These are phyloP conservation scores for Sitodiplosis mosellana DNA, from an alignment of 1,140 invertebrate species.

Conservation along the genomic window DNA sequence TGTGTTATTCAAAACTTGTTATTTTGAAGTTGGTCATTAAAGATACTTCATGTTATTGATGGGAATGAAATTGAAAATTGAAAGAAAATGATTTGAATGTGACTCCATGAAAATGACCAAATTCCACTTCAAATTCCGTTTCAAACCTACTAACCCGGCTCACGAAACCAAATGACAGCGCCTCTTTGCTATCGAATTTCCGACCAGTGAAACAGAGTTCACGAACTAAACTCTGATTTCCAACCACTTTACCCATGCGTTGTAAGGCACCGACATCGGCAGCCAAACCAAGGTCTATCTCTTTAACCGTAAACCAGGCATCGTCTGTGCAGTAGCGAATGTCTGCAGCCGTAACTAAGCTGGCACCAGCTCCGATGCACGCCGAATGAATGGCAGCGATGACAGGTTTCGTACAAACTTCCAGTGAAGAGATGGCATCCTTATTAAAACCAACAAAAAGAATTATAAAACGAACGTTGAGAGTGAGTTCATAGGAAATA, in stretches of 20 bases:
- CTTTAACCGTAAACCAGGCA: slow-evolving; percentile 85
- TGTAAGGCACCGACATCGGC: slow-evolving; percentile 91
- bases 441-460: slow-evolving; percentile 3
- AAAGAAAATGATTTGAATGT: no score
- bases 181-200: slow-evolving; percentile 66
- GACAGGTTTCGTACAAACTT: slow-evolving; percentile 71
- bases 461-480: background rate
- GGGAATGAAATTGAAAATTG: no score
- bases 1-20: no score
- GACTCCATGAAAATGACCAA: no score
- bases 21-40: no score
- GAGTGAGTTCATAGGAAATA: background rate
- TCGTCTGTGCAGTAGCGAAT: slow-evolving; percentile 82
- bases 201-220: slow-evolving; percentile 78
- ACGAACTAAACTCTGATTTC: slow-evolving; percentile 66
- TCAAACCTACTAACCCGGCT: slow-evolving; percentile 38
- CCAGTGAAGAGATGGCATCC: slow-evolving; percentile 56
- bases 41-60: no score
- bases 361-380: slow-evolving; percentile 80
- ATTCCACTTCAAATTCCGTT: background rate
- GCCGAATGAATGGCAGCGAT: slow-evolving; percentile 71
- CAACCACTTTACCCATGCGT: slow-evolving; percentile 81
- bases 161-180: slow-evolving; percentile 52
- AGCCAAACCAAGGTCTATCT: slow-evolving; percentile 71
- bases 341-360: slow-evolving; percentile 73